Evolutionary conservation across 2,797 vertebrate species (phyloP).

Genomic region (Betta splendens): DNA sequence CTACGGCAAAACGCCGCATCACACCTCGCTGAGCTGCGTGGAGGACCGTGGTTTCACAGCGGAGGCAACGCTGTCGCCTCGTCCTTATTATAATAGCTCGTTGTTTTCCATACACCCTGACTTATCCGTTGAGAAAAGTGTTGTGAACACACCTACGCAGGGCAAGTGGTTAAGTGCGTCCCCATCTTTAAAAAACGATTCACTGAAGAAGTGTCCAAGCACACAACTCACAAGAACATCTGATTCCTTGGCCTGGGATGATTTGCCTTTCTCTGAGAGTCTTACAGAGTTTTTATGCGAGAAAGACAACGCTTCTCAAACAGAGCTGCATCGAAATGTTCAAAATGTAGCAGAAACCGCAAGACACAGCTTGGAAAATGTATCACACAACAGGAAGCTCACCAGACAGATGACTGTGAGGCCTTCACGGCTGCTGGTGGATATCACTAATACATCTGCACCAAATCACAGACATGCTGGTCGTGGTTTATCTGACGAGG

Average conservation of each 20-base stretch:
- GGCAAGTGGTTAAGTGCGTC: conserved; percentile 15
- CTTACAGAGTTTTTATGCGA: conserved; percentile 59
- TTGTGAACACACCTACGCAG: conserved; percentile 1
- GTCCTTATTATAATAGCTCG: conserved; percentile 4
- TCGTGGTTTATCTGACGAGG: conserved; percentile 1
- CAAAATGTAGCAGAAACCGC: not conserved
- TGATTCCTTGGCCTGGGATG: conserved; percentile 54
- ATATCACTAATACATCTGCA: not conserved
- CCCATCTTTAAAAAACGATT: not conserved
- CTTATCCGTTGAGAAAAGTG: not conserved
- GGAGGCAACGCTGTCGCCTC: conserved; percentile 1
- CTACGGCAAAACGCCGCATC: conserved; percentile 2
- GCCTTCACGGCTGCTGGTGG: not conserved
- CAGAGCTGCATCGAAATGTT: not conserved
- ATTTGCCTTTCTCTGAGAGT: conserved; percentile 76
- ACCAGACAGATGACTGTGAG: not conserved
- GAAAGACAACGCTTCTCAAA: not conserved
- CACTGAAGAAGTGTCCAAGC: conserved; percentile 11
- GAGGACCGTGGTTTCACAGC: conserved; percentile 7
- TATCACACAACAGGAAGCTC: not conserved
- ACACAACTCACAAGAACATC: conserved; percentile 7
- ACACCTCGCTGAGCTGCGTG: conserved; percentile 4
- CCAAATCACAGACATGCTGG: not conserved
- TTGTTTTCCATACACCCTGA: conserved; percentile 12
- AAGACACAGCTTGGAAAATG: not conserved